Evolutionary conservation across 2,888 invertebrate genomes (phyloP), one percentile per base, ranked within the genome.

Genomic region (Tipula lateralis): DNA sequence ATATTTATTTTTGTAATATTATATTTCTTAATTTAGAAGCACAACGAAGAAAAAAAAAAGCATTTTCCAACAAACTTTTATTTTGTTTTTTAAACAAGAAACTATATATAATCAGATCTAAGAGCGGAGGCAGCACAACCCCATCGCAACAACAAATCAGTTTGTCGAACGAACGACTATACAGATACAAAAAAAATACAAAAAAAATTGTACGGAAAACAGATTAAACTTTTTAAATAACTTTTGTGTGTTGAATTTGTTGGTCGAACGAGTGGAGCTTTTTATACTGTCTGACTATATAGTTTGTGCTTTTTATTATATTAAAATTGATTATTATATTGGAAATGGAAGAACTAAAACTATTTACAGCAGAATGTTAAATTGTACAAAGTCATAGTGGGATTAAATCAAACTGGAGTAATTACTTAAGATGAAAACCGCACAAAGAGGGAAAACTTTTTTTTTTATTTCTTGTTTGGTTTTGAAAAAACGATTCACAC

Each of bases 21-120:
- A 66, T 66, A 24, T 66, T 66, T 66, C 66, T 66, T 66, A 66
- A 66, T 66, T 66, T 66, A 66, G 66, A n/a, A n/a, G n/a, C n/a
- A n/a, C n/a, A n/a, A 39, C 32, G 32, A 44, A 44, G n/a, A 44
- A 44, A 50, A 24, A 66, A 66, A 66, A 24, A 24, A n/a, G n/a
- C n/a, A n/a, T n/a, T 66, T 66, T 24, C 66, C 66, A 19, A 24
- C 7, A 19, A 66, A 66, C 66, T 66, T 66, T 66, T 66, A 9
- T 24, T 66, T 24, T 66, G 9, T 66, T 66, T 66, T 66, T 66
- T 66, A 66, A 66, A 66, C 66, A 24, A 66, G 66, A 66, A 66
- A 66, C 66, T 66, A 66, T n/a, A n/a, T n/a, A n/a, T 66, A 66
- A 66, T 66, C 66, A 66, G 66, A 66, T 66, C 66, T 66, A 66